Percentiles rank a stretch among this genome's conserved stretches.
Evolutionary conservation across 2,797 vertebrate genomes (phyloP).

Genomic region (Diplodus puntazzo): DNA sequence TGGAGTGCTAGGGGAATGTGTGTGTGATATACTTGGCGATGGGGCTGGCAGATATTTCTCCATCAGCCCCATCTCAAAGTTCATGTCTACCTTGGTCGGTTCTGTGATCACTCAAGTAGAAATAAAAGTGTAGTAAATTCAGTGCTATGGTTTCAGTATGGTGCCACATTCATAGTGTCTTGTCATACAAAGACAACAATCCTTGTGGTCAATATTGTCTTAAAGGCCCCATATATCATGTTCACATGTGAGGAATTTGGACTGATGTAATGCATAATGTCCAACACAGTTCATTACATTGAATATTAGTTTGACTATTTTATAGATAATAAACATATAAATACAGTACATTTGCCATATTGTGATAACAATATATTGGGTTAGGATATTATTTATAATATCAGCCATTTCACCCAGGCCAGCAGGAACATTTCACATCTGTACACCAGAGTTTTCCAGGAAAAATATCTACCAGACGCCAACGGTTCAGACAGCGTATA

Average conservation of each 20-base stretch:
- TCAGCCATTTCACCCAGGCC: not conserved
- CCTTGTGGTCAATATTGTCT: not conserved
- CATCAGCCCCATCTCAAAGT: slow-evolving; percentile 55
- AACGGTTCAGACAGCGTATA: slow-evolving; percentile 20
- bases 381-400: not conserved
- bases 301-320: too few relatives aligned
- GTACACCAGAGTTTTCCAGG: slow-evolving; percentile 5
- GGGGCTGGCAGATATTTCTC: slow-evolving; percentile 42
- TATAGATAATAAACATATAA: too few relatives aligned
- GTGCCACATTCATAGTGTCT: not conserved
- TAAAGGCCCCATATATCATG: not conserved
- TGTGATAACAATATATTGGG: not conserved
- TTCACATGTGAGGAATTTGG: too few relatives aligned
- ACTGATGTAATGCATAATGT: not conserved
- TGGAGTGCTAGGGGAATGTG: slow-evolving; percentile 33
- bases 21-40: not conserved
- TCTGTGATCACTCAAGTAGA: slow-evolving; percentile 44
- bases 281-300: not conserved
- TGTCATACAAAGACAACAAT: not conserved
- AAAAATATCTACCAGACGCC: not conserved
- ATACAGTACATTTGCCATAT: not conserved
- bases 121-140: slow-evolving; percentile 30
- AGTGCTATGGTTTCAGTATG: not conserved
- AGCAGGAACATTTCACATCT: not conserved
- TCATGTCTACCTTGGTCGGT: slow-evolving; percentile 24